Evolutionary conservation across 2,888 invertebrate species (phyloP).

Genomic region (Leucoptera coffeella): DNA sequence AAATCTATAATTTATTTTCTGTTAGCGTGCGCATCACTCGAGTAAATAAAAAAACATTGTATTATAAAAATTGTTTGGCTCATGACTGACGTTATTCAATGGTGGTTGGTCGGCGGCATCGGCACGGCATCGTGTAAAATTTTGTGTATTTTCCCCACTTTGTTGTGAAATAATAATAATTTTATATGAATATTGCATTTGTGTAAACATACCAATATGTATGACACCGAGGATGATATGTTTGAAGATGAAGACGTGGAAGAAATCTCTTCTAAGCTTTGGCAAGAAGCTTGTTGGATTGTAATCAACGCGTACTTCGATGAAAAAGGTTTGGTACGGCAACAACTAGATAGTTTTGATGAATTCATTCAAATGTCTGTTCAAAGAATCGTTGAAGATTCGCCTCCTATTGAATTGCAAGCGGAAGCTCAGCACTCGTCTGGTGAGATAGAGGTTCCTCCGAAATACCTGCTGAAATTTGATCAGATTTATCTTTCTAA

Average conservation of each 20-base stretch:
- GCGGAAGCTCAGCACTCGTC: constrained; percentile 96
- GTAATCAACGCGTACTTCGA: constrained; percentile 99
- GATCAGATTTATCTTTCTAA: constrained; percentile 99
- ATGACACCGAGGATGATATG: constrained; percentile 47
- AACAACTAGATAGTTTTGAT: constrained; percentile 98
- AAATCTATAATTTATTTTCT: no score
- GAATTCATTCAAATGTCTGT: constrained; percentile 99
- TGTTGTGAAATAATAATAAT: no score
- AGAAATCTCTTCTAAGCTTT: constrained; percentile 95
- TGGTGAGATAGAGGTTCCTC: constrained; percentile 88
- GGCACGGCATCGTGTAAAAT: no score
- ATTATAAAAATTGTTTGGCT: no score
- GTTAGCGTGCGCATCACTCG: no score
- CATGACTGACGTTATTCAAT: no score
- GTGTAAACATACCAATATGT: no score
- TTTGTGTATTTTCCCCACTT: no score
- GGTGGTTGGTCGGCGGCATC: no score
- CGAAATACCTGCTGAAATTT: constrained; percentile 90
- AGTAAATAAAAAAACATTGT: no score
- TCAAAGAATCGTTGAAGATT: constrained; percentile 98
- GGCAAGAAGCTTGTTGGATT: constrained; percentile 99
- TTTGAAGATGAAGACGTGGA: constrained; percentile 86
- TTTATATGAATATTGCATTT: no score
- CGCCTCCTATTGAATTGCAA: constrained; percentile 93
- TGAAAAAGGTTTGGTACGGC: constrained; percentile 97